These are phyloP conservation scores for Lasioglossum villosulum DNA, from an alignment of 2,888 invertebrate species.

Conservation along the genomic window DNA sequence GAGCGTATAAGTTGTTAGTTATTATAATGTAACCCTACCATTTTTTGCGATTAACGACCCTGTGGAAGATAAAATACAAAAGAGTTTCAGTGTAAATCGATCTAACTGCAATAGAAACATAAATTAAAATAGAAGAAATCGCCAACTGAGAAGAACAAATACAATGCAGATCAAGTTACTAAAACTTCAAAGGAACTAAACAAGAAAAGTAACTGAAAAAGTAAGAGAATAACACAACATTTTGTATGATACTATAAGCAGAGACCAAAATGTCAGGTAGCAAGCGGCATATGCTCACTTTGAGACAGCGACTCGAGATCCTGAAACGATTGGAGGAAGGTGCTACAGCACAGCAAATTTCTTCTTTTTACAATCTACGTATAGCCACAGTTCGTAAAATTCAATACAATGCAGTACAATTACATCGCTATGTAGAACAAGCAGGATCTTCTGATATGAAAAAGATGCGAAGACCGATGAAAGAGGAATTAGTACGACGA, in stretches of 20 bases:
- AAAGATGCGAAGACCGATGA: not conserved
- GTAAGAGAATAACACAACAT: not conserved
- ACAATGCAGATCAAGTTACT: not conserved
- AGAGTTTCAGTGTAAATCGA: slow-evolving; percentile 8
- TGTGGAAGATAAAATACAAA: not conserved
- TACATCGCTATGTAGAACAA: not conserved
- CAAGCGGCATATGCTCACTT: not conserved
- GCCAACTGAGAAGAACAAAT: not conserved
- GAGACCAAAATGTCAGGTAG: not conserved
- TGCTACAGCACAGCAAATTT: not conserved
- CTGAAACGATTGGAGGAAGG: not conserved
- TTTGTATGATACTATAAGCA: not conserved
- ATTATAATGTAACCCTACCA: not conserved
- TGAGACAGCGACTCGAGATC: not conserved
- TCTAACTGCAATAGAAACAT: not conserved
- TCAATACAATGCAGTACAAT: not conserved
- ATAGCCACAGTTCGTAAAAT: not conserved
- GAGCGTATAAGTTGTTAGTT: not conserved
- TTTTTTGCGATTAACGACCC: not conserved
- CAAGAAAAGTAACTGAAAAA: not conserved
- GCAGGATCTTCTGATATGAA: not conserved
- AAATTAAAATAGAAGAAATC: not conserved
- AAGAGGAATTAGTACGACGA: not conserved
- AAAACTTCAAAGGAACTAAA: not conserved
- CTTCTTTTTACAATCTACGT: not conserved